Conservation (phyloP, 2,113 vertebrate genomes). For the Psittacula cyanocephala region DNA sequence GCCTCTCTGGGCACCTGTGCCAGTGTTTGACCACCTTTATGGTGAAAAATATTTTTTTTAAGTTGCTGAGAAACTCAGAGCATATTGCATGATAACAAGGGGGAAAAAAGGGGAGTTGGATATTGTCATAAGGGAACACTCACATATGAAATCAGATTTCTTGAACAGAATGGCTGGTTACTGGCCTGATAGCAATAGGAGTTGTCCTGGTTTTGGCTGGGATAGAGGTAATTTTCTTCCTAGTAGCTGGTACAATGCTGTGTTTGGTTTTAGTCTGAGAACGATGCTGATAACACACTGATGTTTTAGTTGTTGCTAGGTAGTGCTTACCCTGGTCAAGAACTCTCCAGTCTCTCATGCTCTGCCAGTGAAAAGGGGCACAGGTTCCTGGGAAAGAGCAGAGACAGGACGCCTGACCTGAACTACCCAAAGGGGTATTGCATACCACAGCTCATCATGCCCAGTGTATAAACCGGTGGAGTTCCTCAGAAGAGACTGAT, state of each 20-base stretch:
- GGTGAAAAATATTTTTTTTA: neutral
- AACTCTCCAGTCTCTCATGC: neutral
- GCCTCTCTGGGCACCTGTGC: neutral
- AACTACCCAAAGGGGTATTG: neutral
- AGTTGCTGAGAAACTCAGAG: neutral
- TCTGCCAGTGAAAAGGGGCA: neutral
- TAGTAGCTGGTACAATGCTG: neutral
- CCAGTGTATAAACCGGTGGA: neutral
- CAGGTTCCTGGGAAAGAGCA: neutral
- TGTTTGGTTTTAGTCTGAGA: neutral
- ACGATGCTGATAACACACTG: neutral
- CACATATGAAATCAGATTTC: neutral
- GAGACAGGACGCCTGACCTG: neutral
- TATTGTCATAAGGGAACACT: neutral
- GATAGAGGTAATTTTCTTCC: neutral
- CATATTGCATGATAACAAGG: neutral
- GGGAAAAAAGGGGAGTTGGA: rapidly evolving
- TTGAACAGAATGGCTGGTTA: neutral
- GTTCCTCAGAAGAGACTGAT: neutral
- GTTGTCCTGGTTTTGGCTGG: neutral
- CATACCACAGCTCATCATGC: neutral
- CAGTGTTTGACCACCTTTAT: neutral
- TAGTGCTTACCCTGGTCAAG: neutral
- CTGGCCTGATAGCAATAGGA: neutral
- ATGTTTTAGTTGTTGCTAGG: neutral